phyloP scores from a whole-genome alignment of 2,888 invertebrate genomes.

The Rutpela maculata region DNA sequence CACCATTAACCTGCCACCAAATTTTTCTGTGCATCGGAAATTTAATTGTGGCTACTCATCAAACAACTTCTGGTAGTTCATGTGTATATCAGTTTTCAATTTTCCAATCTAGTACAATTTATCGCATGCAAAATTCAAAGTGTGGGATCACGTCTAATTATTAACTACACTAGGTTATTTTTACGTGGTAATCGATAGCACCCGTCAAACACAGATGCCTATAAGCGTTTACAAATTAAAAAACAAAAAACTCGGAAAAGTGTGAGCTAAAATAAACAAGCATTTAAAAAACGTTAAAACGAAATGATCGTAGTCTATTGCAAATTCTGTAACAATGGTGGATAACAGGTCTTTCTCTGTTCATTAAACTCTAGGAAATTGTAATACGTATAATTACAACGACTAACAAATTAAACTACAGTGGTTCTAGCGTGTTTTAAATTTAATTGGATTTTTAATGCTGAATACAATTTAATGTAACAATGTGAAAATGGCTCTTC shows the following conservation, averaged over 20 bases:
- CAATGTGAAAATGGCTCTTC: neutral
- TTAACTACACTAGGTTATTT: neutral
- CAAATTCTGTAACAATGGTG: neutral
- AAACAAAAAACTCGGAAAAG: neutral
- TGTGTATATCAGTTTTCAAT: too few species aligned
- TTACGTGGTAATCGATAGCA: neutral
- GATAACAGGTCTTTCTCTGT: neutral
- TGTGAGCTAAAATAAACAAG: neutral
- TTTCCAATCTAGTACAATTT: neutral
- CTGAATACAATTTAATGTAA: neutral
- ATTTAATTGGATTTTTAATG: slow-evolving; percentile 3
- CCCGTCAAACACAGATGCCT: neutral
- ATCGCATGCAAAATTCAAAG: neutral
- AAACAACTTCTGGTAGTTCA: too few species aligned
- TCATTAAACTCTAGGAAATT: neutral
- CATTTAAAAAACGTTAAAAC: neutral
- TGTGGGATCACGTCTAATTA: neutral
- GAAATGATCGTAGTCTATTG: neutral
- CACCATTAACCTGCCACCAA: too few species aligned
- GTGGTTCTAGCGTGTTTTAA: slow-evolving; percentile 1
- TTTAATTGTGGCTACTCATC: too few species aligned
- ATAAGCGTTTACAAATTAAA: neutral
- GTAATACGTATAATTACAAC: slow-evolving; percentile 1
- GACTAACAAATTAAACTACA: slow-evolving; percentile 2
- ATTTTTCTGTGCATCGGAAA: too few species aligned